These are phyloP conservation scores for Vireo griseus DNA, from an alignment of 2,797 vertebrate genomes.

Conservation along the genomic window DNA sequence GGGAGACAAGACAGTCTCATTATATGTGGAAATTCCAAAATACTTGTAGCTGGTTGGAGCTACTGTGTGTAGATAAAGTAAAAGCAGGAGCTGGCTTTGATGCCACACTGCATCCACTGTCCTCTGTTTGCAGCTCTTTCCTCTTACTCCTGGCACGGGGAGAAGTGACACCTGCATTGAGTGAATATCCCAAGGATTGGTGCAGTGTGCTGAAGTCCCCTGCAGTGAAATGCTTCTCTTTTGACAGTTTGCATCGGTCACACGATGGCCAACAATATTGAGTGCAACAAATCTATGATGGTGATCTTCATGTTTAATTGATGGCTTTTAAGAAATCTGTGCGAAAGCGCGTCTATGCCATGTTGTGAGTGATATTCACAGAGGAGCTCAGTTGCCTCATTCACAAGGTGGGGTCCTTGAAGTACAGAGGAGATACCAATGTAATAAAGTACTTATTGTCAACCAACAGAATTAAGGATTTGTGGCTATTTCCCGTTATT, in stretches of 20 bases:
- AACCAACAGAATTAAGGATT: neutral
- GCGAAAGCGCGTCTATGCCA: neutral
- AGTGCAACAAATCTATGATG: neutral
- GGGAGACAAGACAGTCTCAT: neutral
- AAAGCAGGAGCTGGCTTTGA: neutral
- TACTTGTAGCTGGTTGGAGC: neutral
- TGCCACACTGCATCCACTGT: neutral
- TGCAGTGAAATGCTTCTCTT: neutral
- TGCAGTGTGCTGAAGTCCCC: neutral
- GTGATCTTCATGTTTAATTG: neutral
- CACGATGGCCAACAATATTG: fast-evolving
- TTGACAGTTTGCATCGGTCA: neutral
- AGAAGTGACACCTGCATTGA: neutral
- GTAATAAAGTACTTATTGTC: neutral
- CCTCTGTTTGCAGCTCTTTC: neutral
- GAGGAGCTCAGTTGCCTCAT: neutral
- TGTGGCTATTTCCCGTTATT: neutral
- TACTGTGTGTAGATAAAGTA: neutral
- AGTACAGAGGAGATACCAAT: neutral
- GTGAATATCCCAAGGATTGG: fast-evolving
- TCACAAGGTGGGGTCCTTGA: neutral
- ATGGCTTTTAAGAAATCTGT: neutral
- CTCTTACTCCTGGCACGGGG: neutral
- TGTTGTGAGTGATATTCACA: neutral
- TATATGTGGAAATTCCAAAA: neutral